A percentile compares a stretch with the other conserved stretches of the same genome.
Conservation (phyloP, 2,888 invertebrate species). For the Idaea aversata region DNA sequence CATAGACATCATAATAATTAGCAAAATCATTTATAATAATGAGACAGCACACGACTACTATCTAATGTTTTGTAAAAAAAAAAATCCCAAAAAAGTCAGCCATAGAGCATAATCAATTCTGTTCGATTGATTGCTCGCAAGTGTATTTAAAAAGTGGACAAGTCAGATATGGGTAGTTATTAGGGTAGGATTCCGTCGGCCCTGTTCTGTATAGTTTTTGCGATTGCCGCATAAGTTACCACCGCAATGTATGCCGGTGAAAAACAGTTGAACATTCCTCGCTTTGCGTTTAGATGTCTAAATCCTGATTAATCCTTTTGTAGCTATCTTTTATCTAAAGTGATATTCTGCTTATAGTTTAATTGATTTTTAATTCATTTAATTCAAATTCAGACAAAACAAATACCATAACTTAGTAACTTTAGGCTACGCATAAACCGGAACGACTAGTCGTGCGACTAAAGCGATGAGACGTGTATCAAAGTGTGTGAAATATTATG, state of each 20-base stretch:
- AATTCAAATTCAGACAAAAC: background rate
- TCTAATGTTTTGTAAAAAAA: too few species aligned
- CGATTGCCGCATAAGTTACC: slow-evolving; percentile 38
- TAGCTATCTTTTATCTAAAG: background rate
- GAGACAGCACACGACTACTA: too few species aligned
- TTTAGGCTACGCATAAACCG: background rate
- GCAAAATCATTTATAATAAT: too few species aligned
- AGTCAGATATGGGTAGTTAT: slow-evolving; percentile 67
- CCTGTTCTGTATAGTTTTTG: slow-evolving; percentile 34
- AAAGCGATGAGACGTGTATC: background rate
- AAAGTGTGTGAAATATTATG: too few species aligned
- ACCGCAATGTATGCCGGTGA: background rate
- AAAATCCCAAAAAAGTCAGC: too few species aligned
- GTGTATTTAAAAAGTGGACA: slow-evolving; percentile 50
- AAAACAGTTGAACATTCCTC: slow-evolving; percentile 4
- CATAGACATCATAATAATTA: too few species aligned
- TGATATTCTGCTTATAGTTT: background rate
- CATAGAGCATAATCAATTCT: too few species aligned
- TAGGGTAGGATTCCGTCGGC: slow-evolving; percentile 58
- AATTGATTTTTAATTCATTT: background rate
- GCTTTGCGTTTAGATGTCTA: slow-evolving; percentile 2
- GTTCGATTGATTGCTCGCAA: slow-evolving; percentile 8
- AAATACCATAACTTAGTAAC: background rate
- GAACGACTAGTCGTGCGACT: background rate
- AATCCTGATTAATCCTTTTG: slow-evolving; percentile 1